These are phyloP conservation scores for Sepiola atlantica DNA, from an alignment of 2,888 invertebrate species.

Conservation along the genomic window DNA sequence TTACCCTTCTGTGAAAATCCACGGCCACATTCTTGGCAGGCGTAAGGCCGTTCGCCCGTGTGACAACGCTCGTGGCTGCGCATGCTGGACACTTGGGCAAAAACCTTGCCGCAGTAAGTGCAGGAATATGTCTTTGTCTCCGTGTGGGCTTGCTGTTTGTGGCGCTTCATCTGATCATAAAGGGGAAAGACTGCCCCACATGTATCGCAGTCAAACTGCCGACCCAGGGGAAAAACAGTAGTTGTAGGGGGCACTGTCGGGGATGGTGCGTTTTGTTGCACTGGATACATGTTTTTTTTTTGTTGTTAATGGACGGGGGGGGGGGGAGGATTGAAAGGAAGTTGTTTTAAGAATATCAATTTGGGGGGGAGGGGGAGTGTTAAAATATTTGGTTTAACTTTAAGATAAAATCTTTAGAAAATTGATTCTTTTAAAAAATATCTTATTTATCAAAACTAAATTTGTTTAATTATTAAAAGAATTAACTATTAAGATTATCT, in stretches of 20 bases:
- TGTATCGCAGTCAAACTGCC: constrained; percentile 39
- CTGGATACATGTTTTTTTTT: neutral
- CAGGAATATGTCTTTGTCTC: constrained; percentile 33
- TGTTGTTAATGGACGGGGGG: neutral
- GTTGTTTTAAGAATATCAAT: too few relatives aligned
- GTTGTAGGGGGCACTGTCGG: neutral
- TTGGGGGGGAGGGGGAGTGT: neutral
- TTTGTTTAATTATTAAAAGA: too few relatives aligned
- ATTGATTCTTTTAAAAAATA: too few relatives aligned
- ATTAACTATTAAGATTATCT: too few relatives aligned
- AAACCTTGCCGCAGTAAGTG: neutral
- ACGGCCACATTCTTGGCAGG: neutral
- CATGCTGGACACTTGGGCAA: constrained; percentile 36
- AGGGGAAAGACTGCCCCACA: constrained; percentile 43
- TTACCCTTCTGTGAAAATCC: constrained; percentile 39
- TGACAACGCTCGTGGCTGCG: constrained; percentile 38
- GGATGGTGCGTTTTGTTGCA: neutral
- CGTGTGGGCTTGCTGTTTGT: constrained; percentile 38
- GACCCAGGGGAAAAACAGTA: constrained; percentile 33
- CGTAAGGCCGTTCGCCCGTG: constrained; percentile 41
- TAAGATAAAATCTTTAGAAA: neutral
- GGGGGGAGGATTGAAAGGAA: too few relatives aligned
- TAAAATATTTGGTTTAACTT: neutral
- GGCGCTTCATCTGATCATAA: constrained; percentile 42
- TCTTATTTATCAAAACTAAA: too few relatives aligned